phyloP scores from a whole-genome alignment of 64 coral and sea anemone species.

The Dendrophyllia cribrosa region DNA sequence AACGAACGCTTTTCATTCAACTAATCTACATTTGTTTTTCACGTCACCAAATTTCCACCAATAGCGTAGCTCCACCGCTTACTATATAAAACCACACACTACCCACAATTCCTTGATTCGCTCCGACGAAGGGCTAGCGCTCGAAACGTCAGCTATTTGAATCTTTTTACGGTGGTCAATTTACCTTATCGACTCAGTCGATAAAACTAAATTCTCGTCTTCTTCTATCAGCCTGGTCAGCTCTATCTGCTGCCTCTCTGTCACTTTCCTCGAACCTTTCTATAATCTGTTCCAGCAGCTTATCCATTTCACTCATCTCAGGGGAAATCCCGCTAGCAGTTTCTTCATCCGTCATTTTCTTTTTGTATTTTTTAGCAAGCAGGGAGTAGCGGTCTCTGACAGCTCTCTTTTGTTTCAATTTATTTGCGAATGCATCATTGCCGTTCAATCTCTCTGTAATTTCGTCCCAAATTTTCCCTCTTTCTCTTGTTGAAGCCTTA shows the following conservation, averaged over 20 bases:
- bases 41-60: too few relatives aligned
- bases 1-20: too few relatives aligned
- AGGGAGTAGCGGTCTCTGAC: constrained; percentile 50
- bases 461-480: constrained; percentile 40
- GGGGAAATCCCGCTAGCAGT: constrained; percentile 58
- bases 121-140: too few relatives aligned
- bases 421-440: constrained; percentile 17
- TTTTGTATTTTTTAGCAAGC: constrained; percentile 46
- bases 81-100: too few relatives aligned
- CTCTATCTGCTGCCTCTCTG: constrained; percentile 36
- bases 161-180: too few relatives aligned
- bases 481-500: constrained; percentile 53
- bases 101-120: too few relatives aligned
- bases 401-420: constrained; percentile 29
- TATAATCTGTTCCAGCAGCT: constrained; percentile 58
- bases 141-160: too few relatives aligned
- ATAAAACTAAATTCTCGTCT: too few relatives aligned
- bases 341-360: constrained; percentile 65
- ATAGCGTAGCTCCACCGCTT: too few relatives aligned
- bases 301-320: constrained; percentile 51
- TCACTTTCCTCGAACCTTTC: constrained; percentile 70
- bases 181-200: too few relatives aligned
- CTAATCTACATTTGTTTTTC: too few relatives aligned
- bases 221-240: constrained; percentile 35
- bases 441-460: constrained; percentile 37